These are phyloP conservation scores for Fregetta grallaria DNA, from an alignment of 2,113 vertebrate species.

Conservation along the genomic window DNA sequence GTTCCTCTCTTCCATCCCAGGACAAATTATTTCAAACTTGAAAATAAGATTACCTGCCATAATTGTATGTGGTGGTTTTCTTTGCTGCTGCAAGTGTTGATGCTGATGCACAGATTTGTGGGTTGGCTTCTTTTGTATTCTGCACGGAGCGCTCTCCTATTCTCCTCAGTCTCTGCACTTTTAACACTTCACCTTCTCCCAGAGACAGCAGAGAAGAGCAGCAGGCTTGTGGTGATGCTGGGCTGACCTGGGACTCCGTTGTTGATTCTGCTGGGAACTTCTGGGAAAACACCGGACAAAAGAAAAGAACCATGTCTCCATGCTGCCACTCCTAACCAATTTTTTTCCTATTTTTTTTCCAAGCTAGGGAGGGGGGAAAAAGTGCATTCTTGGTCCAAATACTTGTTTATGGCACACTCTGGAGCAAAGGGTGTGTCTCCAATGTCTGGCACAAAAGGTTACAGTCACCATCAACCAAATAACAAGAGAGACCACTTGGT, in stretches of 20 bases:
- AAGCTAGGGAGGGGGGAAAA: background rate
- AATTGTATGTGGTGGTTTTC: background rate
- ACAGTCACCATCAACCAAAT: background rate
- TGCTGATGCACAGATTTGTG: background rate
- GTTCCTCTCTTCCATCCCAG: background rate
- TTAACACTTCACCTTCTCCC: background rate
- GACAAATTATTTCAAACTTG: slow-evolving; percentile 14
- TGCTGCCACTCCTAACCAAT: background rate
- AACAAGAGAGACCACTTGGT: background rate
- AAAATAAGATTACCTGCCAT: slow-evolving; percentile 5
- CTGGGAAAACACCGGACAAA: background rate
- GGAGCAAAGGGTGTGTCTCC: background rate
- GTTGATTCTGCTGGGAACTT: background rate
- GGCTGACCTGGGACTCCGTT: background rate
- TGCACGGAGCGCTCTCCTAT: fast-evolving
- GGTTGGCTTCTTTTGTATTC: background rate
- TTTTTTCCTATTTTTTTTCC: background rate
- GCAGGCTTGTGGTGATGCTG: background rate
- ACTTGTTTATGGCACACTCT: background rate
- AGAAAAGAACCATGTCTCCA: background rate
- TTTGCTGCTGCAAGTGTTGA: background rate
- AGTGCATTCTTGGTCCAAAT: background rate
- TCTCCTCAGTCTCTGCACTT: background rate
- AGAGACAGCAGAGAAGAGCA: background rate
- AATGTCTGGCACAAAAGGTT: background rate